Conservation (phyloP, 2,797 vertebrate genomes). For the Smutsia temminckii region DNA sequence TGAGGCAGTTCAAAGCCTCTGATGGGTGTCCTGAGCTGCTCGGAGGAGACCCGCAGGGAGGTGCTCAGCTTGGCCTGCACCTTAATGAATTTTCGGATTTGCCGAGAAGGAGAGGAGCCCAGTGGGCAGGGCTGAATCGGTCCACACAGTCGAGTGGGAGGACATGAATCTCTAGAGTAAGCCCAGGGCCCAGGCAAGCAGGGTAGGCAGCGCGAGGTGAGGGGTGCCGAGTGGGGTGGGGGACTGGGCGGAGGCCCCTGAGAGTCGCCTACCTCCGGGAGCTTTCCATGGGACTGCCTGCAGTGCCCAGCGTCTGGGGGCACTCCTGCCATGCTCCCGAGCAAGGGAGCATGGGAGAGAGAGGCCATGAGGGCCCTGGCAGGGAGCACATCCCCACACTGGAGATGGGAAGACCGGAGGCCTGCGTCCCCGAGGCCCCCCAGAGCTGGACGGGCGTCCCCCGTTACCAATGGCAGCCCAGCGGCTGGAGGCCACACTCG, state of each 20-base stretch:
- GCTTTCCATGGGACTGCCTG: neutral
- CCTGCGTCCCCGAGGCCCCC: neutral
- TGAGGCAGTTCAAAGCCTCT: too few species aligned
- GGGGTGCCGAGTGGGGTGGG: neutral
- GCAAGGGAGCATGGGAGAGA: fast-evolving
- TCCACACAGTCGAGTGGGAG: too few species aligned
- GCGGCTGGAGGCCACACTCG: fast-evolving
- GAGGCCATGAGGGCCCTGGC: neutral
- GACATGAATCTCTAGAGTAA: too few species aligned
- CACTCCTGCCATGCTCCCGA: neutral
- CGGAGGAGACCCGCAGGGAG: fast-evolving
- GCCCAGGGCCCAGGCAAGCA: neutral
- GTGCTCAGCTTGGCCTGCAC: neutral
- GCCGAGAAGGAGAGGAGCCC: neutral
- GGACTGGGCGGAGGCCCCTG: too few species aligned
- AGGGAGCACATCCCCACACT: too few species aligned
- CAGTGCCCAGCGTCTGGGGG: neutral
- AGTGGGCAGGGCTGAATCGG: neutral
- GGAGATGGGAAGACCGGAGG: neutral
- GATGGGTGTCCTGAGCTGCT: neutral
- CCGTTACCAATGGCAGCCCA: neutral
- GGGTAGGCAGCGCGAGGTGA: too few species aligned
- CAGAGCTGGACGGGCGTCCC: neutral
- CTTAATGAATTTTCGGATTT: neutral
- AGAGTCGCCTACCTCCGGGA: too few species aligned